phyloP scores from a whole-genome alignment of 2,113 vertebrate species.

The Spheniscus mendiculus region DNA sequence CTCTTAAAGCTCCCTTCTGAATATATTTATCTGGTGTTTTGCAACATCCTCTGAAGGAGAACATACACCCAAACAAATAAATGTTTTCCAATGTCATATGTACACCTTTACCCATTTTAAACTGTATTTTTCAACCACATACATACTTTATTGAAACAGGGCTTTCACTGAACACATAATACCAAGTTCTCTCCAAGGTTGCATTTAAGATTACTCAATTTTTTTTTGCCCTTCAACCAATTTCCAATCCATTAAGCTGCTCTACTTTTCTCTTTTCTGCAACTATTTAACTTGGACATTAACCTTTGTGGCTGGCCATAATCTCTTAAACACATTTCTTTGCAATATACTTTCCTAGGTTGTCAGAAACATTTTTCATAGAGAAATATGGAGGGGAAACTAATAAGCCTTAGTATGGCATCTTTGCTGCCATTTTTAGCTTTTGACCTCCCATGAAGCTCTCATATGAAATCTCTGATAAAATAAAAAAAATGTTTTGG shows the following conservation, averaged over 20 bases:
- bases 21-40: not conserved
- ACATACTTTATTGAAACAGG: not conserved
- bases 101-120: not conserved
- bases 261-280: constrained; percentile 6
- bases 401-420: not conserved
- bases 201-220: not conserved
- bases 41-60: not conserved
- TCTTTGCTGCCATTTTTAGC: not conserved
- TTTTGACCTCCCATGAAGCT: not conserved
- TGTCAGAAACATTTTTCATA: not conserved
- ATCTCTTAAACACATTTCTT: not conserved
- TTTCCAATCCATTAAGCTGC: constrained; percentile 41
- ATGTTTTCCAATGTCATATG: not conserved
- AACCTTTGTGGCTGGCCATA: constrained; percentile 13
- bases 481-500: not conserved
- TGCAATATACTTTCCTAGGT: not conserved
- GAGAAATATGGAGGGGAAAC: not conserved
- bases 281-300: constrained; percentile 29
- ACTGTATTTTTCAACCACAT: not conserved
- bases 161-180: not conserved
- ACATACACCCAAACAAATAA: not conserved
- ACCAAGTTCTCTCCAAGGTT: not conserved
- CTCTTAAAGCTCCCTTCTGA: not conserved
- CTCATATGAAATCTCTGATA: not conserved
- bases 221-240: not conserved